A percentile compares a stretch with the other conserved stretches of the same genome.
Evolutionary conservation across 2,113 vertebrate genomes (phyloP).

Genomic region (Oryzias melastigma): DNA sequence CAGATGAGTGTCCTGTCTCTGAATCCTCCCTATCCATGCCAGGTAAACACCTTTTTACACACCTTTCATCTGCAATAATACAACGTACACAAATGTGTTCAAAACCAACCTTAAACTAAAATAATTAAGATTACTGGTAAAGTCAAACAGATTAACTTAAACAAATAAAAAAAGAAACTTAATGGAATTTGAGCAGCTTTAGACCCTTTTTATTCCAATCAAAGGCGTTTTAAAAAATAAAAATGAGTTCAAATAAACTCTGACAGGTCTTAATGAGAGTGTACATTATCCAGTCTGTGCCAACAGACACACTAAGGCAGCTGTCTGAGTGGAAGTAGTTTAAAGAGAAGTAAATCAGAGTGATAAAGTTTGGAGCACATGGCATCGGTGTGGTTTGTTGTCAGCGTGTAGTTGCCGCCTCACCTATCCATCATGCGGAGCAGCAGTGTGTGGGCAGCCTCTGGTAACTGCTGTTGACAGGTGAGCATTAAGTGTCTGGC

Average conservation of each 20-base stretch:
- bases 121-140: no score
- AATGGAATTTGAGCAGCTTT: no score
- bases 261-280: not conserved
- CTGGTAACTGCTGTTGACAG: constrained; percentile 23
- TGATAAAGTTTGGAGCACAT: constrained; percentile 1
- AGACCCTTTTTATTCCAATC: no score
- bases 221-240: no score
- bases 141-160: no score
- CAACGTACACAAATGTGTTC: no score
- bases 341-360: not conserved
- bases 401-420: constrained; percentile 5
- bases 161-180: no score
- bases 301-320: not conserved
- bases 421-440: constrained; percentile 13
- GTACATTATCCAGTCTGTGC: not conserved
- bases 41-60: constrained; percentile 6
- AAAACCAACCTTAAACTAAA: no score
- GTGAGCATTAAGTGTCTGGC: constrained; percentile 13
- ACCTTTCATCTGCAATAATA: not conserved
- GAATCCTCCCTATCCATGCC: not conserved
- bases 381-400: constrained; percentile 11
- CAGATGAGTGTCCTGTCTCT: constrained; percentile 47
- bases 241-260: no score
- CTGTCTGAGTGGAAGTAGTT: not conserved
- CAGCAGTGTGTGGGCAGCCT: constrained; percentile 4